These are phyloP conservation scores for Drosophila atripex DNA, from an alignment of 2,888 invertebrate species.

Conservation along the genomic window DNA sequence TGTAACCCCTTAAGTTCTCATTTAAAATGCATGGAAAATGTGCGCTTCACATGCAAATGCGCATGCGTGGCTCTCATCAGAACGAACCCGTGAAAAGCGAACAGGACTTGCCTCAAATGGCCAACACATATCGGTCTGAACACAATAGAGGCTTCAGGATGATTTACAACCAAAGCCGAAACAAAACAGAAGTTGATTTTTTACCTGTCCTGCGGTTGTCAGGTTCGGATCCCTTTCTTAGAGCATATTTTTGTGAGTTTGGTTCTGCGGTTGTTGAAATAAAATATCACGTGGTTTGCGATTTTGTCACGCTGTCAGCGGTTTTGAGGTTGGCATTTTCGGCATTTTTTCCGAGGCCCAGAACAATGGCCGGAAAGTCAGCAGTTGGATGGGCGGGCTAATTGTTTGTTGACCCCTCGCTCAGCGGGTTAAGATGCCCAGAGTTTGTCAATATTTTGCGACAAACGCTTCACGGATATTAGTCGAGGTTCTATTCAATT, in stretches of 20 bases:
- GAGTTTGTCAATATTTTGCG: conserved; percentile 71
- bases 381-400: conserved; percentile 53
- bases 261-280: conserved; percentile 76
- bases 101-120: conserved; percentile 20
- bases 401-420: conserved; percentile 52
- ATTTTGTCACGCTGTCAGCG: conserved; percentile 81
- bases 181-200: conserved; percentile 14
- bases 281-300: conserved; percentile 80
- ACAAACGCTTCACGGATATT: conserved; percentile 47
- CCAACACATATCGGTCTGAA: conserved; percentile 1
- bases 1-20: background rate
- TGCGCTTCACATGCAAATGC: conserved; percentile 61
- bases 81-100: conserved; percentile 20
- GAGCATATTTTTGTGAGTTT: background rate
- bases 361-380: conserved; percentile 34
- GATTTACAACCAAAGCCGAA: conserved; percentile 48
- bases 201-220: conserved; percentile 57
- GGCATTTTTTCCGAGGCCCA: conserved; percentile 58
- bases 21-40: conserved; percentile 37
- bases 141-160: conserved; percentile 30
- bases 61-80: conserved; percentile 55
- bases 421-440: conserved; percentile 51
- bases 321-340: conserved; percentile 61
- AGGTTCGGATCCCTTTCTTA: conserved; percentile 19
- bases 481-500: conserved; percentile 12